Conservation (phyloP, 2,797 vertebrate genomes). For the Intellagama lesueurii region DNA sequence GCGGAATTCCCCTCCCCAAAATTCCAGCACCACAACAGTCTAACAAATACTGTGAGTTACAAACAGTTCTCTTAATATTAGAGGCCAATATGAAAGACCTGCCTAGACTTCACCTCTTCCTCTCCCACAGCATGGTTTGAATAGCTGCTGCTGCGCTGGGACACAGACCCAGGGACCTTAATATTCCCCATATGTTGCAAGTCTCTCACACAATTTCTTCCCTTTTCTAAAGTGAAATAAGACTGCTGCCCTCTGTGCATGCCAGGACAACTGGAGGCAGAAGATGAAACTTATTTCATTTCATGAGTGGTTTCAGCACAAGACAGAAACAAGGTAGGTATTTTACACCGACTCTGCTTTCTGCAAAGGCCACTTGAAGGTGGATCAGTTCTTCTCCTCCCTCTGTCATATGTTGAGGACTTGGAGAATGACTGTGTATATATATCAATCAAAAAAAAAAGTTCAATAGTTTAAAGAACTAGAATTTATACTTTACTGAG, state of each 20-base stretch:
- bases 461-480: neutral
- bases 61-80: neutral
- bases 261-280: neutral
- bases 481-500: constrained; percentile 8
- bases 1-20: neutral
- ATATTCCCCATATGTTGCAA: neutral
- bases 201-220: too few relatives aligned
- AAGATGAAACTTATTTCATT: neutral
- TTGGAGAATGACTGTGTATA: too few relatives aligned
- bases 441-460: neutral
- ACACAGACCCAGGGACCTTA: neutral
- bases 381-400: too few relatives aligned
- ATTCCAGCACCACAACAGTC: neutral
- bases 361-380: neutral
- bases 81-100: neutral
- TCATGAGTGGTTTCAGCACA: neutral
- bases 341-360: neutral
- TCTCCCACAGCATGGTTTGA: neutral
- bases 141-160: neutral
- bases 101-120: neutral
- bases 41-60: too few relatives aligned
- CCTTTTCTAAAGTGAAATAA: neutral
- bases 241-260: neutral
- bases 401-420: too few relatives aligned
- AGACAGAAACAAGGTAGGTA: neutral